A percentile compares a stretch with the other conserved stretches of the same genome.
Conservation (phyloP, 2,113 vertebrate species). For the Triplophysa tibetana region DNA sequence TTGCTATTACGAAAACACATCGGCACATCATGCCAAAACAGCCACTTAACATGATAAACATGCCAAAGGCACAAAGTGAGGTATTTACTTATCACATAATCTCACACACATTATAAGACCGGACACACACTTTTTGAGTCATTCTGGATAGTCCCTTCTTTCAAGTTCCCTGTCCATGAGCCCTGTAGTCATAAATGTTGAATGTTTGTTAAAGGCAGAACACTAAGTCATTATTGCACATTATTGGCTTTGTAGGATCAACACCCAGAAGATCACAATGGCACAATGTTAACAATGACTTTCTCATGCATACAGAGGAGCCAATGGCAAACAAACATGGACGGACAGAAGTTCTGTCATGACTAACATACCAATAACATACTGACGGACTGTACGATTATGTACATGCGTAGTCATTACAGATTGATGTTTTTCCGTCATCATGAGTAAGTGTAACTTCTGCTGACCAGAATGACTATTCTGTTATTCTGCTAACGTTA, state of each 20-base stretch:
- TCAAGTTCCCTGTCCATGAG: slow-evolving; percentile 24
- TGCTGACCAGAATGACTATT: not conserved
- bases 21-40: not conserved
- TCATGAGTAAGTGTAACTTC: not conserved
- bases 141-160: not conserved
- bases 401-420: not conserved
- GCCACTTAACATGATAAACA: not conserved
- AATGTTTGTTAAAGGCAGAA: slow-evolving; percentile 60
- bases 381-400: too few relatives aligned
- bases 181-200: slow-evolving; percentile 62
- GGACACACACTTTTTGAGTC: not conserved
- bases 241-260: slow-evolving; percentile 56
- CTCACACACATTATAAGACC: not conserved
- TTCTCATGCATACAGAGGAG: slow-evolving; percentile 48
- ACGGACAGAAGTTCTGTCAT: too few relatives aligned
- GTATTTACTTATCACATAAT: not conserved
- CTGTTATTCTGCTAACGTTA: not conserved
- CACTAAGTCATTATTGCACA: slow-evolving; percentile 42
- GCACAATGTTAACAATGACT: slow-evolving; percentile 48
- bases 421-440: not conserved
- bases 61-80: not conserved
- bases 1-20: not conserved
- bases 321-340: too few relatives aligned
- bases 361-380: too few relatives aligned
- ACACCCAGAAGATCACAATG: slow-evolving; percentile 41